A percentile compares a stretch with the other conserved stretches of the same genome.
These are phyloP conservation scores for Gymnogyps californianus DNA, from an alignment of 2,113 vertebrate species.

Conservation along the genomic window DNA sequence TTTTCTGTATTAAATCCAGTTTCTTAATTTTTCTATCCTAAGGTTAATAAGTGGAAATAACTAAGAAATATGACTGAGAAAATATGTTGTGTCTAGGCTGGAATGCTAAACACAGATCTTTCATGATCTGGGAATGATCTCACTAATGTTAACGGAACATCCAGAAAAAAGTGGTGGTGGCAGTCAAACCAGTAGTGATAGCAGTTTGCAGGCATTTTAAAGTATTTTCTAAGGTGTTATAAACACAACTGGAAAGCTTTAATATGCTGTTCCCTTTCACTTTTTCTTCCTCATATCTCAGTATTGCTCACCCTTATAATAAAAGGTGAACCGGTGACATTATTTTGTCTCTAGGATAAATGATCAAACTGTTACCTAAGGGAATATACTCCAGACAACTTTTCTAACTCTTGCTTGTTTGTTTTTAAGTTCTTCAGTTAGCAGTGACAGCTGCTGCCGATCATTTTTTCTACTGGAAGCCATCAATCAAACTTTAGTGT, in stretches of 20 bases:
- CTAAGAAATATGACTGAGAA: background rate
- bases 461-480: background rate
- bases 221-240: background rate
- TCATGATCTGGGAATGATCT: background rate
- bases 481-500: background rate
- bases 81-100: background rate
- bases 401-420: background rate
- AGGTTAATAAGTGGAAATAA: background rate
- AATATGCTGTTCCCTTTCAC: background rate
- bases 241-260: background rate
- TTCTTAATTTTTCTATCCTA: background rate
- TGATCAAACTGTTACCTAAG: background rate
- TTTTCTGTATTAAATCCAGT: background rate
- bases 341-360: background rate
- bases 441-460: background rate
- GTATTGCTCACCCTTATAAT: background rate
- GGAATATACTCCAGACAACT: background rate
- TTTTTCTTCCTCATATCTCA: background rate
- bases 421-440: background rate
- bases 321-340: background rate
- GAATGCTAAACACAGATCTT: background rate
- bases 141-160: background rate
- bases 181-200: background rate
- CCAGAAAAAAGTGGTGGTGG: background rate
- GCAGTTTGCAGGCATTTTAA: background rate